These are phyloP conservation scores for Acromyrmex heyeri DNA, from an alignment of 1,140 invertebrate species.

Conservation along the genomic window DNA sequence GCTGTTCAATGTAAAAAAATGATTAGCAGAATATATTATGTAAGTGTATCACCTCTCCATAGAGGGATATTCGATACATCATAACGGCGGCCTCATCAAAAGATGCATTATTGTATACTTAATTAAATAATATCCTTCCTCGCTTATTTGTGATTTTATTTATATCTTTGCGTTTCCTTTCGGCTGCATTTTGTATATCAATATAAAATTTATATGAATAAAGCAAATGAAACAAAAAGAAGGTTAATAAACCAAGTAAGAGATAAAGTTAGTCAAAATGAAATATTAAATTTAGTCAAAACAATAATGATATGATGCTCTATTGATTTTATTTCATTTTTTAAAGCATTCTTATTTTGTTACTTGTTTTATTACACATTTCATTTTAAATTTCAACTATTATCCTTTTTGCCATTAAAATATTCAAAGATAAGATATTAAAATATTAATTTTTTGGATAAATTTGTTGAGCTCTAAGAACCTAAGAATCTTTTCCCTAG, in stretches of 20 bases:
- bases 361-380: background rate
- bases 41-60: background rate
- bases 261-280: no score
- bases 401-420: background rate
- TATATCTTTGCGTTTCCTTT: background rate
- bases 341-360: no score
- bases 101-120: background rate
- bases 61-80: background rate
- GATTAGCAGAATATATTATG: constrained; percentile 41
- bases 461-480: background rate
- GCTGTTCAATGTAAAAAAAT: constrained; percentile 59
- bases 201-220: background rate
- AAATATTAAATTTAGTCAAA: no score
- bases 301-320: no score
- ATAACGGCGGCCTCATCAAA: constrained; percentile 29
- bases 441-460: background rate
- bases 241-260: no score
- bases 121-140: background rate
- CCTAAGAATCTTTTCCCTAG: background rate
- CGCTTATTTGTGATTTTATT: background rate
- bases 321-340: no score
- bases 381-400: background rate
- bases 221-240: background rate
- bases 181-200: constrained; percentile 36
- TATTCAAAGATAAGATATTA: background rate